Percentiles rank a stretch among this genome's conserved stretches.
Conservation (phyloP, 2,797 vertebrate genomes). For the Artibeus jamaicensis region DNA sequence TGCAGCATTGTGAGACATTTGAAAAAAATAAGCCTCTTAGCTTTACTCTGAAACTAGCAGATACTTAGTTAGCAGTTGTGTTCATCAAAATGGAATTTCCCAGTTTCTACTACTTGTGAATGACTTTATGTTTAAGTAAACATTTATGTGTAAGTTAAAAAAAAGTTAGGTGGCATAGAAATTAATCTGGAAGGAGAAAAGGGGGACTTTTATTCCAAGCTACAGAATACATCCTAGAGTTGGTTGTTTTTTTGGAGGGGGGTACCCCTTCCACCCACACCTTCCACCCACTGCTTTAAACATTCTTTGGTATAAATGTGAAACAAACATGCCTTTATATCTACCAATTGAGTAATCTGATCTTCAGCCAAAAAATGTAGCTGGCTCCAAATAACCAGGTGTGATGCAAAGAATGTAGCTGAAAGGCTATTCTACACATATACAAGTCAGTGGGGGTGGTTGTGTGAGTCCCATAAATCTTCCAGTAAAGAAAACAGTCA, state of each 20-base stretch:
- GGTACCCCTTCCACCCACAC: not conserved
- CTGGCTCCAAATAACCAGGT: slow-evolving; percentile 48
- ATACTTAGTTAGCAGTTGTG: not conserved
- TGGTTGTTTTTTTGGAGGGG: slow-evolving; percentile 8
- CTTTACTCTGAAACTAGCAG: slow-evolving; percentile 4
- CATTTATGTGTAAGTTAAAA: slow-evolving; percentile 51
- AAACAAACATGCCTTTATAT: slow-evolving; percentile 61
- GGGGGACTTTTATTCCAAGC: not conserved
- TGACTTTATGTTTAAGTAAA: slow-evolving; percentile 51
- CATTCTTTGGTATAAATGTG: not conserved
- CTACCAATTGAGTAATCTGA: slow-evolving; percentile 55
- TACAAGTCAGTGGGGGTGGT: not conserved
- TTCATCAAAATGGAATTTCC: slow-evolving; percentile 53
- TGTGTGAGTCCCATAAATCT: slow-evolving; percentile 38
- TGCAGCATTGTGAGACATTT: not conserved
- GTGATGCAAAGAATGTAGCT: slow-evolving; percentile 44
- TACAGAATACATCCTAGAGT: not conserved
- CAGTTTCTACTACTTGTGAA: slow-evolving; percentile 13
- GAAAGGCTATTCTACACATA: slow-evolving; percentile 23
- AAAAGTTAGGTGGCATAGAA: slow-evolving; percentile 19
- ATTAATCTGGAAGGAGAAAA: slow-evolving; percentile 38
- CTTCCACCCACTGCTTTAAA: not conserved
- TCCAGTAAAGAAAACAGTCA: slow-evolving; percentile 50
- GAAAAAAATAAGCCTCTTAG: not conserved
- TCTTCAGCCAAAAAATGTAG: slow-evolving; percentile 65